These are phyloP conservation scores for Trimorus sp. DNA, from an alignment of 2,888 invertebrate genomes.

Conservation along the genomic window DNA sequence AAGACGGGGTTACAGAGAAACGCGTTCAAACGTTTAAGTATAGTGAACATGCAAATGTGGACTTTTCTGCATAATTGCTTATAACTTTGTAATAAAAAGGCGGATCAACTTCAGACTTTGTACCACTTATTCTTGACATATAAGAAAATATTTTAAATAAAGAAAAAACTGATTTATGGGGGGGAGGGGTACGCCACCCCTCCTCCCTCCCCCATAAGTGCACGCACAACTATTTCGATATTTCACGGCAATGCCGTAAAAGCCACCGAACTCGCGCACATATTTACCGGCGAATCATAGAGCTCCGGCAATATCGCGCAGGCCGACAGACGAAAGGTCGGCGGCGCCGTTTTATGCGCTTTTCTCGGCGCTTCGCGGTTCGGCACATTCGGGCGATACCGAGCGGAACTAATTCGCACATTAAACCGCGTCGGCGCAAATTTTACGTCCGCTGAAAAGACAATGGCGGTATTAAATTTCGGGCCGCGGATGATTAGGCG, in stretches of 20 bases:
- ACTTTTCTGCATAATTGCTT: too few relatives aligned
- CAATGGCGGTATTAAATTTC: slow-evolving; percentile 42
- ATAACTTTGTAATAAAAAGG: too few relatives aligned
- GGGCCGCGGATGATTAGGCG: slow-evolving; percentile 15
- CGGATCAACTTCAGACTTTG: too few relatives aligned
- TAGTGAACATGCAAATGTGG: too few relatives aligned
- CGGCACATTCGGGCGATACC: slow-evolving; percentile 34
- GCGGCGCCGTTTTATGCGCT: slow-evolving; percentile 43
- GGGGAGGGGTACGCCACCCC: too few relatives aligned
- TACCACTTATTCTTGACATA: too few relatives aligned
- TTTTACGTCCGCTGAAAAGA: slow-evolving; percentile 29
- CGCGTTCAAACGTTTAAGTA: too few relatives aligned
- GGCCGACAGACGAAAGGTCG: slow-evolving; percentile 36
- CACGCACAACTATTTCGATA: slow-evolving; percentile 11
- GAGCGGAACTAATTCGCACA: slow-evolving; percentile 46
- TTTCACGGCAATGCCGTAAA: slow-evolving; percentile 19
- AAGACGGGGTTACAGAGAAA: too few relatives aligned
- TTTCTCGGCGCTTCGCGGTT: slow-evolving; percentile 31
- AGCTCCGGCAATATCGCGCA: slow-evolving; percentile 30
- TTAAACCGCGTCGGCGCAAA: slow-evolving; percentile 26
- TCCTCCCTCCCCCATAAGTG: slow-evolving; percentile 16
- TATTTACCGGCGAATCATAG: slow-evolving; percentile 13
- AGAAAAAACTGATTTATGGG: too few relatives aligned
- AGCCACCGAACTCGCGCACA: slow-evolving; percentile 28
- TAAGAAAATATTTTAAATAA: too few relatives aligned